Percentiles rank a stretch among this genome's conserved stretches.
These are phyloP conservation scores for Syngnathus acus DNA, from an alignment of 2,797 vertebrate species.

Conservation along the genomic window DNA sequence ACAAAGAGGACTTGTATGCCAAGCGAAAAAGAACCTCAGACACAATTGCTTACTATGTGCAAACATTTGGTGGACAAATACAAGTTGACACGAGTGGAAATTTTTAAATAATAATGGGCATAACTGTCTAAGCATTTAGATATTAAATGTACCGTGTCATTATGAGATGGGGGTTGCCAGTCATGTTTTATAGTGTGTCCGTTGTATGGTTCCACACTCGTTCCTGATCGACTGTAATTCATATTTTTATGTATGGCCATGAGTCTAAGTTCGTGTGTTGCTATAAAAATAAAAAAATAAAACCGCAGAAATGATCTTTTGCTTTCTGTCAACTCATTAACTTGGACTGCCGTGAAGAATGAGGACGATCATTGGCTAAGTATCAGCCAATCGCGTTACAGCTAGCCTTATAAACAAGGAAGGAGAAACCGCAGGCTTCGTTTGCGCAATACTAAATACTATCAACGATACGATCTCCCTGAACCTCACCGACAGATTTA, in stretches of 20 bases:
- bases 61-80: too few species aligned
- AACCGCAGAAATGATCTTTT: not conserved
- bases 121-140: not conserved
- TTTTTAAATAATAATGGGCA: not conserved
- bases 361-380: constrained; percentile 25
- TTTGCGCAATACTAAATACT: not conserved
- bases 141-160: not conserved
- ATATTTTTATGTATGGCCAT: not conserved
- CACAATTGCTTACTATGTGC: not conserved
- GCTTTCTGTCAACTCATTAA: not conserved
- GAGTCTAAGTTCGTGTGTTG: not conserved
- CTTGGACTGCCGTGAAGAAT: not conserved
- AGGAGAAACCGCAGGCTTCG: not conserved
- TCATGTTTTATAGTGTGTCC: not conserved
- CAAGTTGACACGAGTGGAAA: too few species aligned
- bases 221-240: not conserved
- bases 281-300: not conserved
- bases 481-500: not conserved
- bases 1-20: too few species aligned
- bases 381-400: constrained; percentile 45
- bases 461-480: not conserved
- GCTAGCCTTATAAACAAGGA: not conserved
- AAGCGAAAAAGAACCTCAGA: not conserved
- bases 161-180: not conserved
- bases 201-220: not conserved